Percentiles rank a stretch among this genome's conserved stretches.
Conservation (phyloP, 1,140 invertebrate species). For the Eupeodes corollae region DNA sequence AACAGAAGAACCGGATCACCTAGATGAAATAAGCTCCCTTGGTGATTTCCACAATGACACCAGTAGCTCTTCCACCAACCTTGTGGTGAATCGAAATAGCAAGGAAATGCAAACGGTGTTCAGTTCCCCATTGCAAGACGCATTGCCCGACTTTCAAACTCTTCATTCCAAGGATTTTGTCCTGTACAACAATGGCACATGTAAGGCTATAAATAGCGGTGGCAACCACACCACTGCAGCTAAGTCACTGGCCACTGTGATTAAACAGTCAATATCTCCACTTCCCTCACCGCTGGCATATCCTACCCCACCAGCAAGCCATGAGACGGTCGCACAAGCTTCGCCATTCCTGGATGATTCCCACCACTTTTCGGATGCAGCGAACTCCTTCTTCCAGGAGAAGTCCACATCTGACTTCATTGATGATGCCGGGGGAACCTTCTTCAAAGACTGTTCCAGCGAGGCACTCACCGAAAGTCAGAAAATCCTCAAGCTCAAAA, state of each 20-base stretch:
- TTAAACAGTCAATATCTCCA: slow-evolving; percentile 44
- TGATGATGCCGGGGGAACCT: background rate
- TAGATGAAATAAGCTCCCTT: background rate
- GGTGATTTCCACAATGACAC: slow-evolving; percentile 38
- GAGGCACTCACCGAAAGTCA: slow-evolving; percentile 37
- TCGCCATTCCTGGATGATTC: slow-evolving; percentile 36
- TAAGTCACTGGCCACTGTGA: slow-evolving; percentile 27
- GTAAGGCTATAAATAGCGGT: slow-evolving; percentile 36
- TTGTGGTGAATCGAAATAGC: slow-evolving; percentile 51
- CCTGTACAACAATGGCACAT: slow-evolving; percentile 30
- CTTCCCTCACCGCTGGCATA: slow-evolving; percentile 64
- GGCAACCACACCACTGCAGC: slow-evolving; percentile 34
- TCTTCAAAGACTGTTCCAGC: slow-evolving; percentile 1
- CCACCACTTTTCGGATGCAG: slow-evolving; percentile 28
- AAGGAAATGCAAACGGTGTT: slow-evolving; percentile 53
- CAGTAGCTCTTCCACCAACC: slow-evolving; percentile 46
- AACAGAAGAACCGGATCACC: slow-evolving; percentile 39
- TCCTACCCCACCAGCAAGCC: slow-evolving; percentile 71
- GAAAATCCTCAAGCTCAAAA: slow-evolving; percentile 42
- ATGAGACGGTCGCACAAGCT: slow-evolving; percentile 51
- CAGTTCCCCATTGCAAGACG: slow-evolving; percentile 64
- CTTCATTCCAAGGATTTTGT: slow-evolving; percentile 48
- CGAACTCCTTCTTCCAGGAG: slow-evolving; percentile 30
- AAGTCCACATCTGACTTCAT: slow-evolving; percentile 22
- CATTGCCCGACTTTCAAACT: slow-evolving; percentile 67